Conservation (phyloP, 2,113 vertebrate genomes). For the Hippocampus mohnikei region DNA sequence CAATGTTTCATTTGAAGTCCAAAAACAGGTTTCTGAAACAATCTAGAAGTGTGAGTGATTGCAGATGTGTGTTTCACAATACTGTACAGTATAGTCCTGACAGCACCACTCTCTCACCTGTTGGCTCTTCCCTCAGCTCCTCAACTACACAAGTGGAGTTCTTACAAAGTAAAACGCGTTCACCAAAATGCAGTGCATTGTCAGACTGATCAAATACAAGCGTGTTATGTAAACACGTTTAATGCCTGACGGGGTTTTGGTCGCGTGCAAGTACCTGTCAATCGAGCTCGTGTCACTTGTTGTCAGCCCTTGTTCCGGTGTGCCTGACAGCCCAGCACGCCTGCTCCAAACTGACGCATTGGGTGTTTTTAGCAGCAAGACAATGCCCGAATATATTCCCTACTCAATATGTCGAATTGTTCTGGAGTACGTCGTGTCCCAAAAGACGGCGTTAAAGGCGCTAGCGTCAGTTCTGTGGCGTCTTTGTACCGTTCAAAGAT, state of each 20-base stretch:
- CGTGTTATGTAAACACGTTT: neutral
- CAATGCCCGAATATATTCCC: neutral
- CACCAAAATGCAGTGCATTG: neutral
- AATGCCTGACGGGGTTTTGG: neutral
- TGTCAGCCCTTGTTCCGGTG: slow-evolving; percentile 26
- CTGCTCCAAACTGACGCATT: slow-evolving; percentile 14
- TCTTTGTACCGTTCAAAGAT: slow-evolving; percentile 47
- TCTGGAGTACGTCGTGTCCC: neutral
- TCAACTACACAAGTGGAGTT: neutral
- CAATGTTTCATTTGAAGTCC: too few relatives aligned
- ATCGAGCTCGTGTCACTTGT: slow-evolving; percentile 31
- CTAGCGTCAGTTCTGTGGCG: slow-evolving; percentile 29
- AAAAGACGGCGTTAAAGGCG: slow-evolving; percentile 8
- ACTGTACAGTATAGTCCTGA: too few relatives aligned
- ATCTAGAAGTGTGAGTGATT: too few relatives aligned
- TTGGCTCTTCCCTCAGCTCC: too few relatives aligned
- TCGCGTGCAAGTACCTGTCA: slow-evolving; percentile 51
- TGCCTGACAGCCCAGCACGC: neutral
- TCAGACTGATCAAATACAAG: too few relatives aligned
- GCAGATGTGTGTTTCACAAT: slow-evolving; percentile 5
- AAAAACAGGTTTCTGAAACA: too few relatives aligned
- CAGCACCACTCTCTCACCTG: too few relatives aligned
- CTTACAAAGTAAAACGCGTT: neutral
- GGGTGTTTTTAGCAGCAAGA: neutral
- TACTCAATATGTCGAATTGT: neutral